phyloP scores from a whole-genome alignment of 2,797 vertebrate species.

The Alauda arvensis region DNA sequence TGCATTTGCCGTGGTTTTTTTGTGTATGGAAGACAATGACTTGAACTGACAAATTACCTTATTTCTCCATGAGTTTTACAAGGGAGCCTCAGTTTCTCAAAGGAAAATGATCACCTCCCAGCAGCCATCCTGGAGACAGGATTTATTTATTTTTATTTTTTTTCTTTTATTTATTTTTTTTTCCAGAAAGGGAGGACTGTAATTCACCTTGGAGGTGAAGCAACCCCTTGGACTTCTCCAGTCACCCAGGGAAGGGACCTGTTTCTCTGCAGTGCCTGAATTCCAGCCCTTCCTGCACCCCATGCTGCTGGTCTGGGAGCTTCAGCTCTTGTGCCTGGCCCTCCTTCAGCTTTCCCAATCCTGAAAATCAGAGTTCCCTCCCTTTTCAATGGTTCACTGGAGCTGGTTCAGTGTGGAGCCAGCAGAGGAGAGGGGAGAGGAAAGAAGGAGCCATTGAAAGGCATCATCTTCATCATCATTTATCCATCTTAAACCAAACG shows the following conservation, averaged over 20 bases:
- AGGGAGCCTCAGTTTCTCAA: slow-evolving; percentile 18
- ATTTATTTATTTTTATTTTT: neutral
- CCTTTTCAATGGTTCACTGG: neutral
- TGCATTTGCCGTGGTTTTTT: slow-evolving; percentile 59
- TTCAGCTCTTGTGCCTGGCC: fast-evolving
- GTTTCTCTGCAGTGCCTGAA: neutral
- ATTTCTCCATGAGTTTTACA: slow-evolving; percentile 25
- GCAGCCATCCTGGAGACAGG: neutral
- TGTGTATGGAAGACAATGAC: slow-evolving; percentile 43
- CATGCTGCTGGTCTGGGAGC: fast-evolving
- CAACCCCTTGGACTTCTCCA: neutral
- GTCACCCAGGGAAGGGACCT: neutral
- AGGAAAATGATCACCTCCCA: slow-evolving; percentile 30
- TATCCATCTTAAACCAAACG: neutral
- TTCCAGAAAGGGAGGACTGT: neutral
- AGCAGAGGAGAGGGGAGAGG: neutral
- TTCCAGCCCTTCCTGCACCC: neutral
- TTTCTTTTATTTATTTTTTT: neutral
- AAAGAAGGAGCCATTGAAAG: neutral
- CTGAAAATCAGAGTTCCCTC: neutral
- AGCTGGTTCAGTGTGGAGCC: neutral
- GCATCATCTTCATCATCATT: neutral
- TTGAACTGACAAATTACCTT: slow-evolving; percentile 62
- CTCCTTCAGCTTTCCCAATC: neutral
- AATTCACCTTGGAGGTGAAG: slow-evolving; percentile 24